Conservation (phyloP, 2,797 vertebrate genomes). For the Pangasius djambal region DNA sequence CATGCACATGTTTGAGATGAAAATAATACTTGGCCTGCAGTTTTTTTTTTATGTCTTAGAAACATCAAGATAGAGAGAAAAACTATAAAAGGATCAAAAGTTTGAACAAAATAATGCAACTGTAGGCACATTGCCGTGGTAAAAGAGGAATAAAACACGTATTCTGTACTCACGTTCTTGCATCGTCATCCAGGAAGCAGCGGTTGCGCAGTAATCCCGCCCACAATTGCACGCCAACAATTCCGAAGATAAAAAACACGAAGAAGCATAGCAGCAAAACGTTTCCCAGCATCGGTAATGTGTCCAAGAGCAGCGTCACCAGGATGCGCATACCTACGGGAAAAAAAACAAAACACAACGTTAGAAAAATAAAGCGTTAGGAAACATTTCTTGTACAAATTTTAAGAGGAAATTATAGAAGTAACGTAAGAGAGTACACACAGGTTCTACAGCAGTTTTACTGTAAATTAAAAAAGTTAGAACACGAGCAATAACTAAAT, state of each 20-base stretch:
- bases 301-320: conserved; percentile 93
- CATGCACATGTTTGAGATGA: not conserved
- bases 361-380: not conserved
- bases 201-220: conserved; percentile 93
- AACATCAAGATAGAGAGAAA: not conserved
- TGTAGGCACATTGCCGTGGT: not conserved
- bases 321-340: conserved; percentile 89
- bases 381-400: not conserved
- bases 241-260: conserved; percentile 97
- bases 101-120: not conserved
- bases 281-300: conserved; percentile 95
- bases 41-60: not conserved
- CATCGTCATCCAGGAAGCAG: conserved; percentile 89
- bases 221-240: conserved; percentile 96
- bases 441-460: not conserved
- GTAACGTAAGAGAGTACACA: not conserved
- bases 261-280: conserved; percentile 96
- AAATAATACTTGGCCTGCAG: not conserved
- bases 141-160: not conserved
- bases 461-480: not conserved
- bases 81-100: not conserved
- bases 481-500: too few relatives aligned
- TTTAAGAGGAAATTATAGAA: not conserved
- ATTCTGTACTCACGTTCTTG: conserved; percentile 80
- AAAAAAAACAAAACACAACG: not conserved